Evolutionary conservation across 2,888 invertebrate species (phyloP).

Genomic region (Epirrita christyi): DNA sequence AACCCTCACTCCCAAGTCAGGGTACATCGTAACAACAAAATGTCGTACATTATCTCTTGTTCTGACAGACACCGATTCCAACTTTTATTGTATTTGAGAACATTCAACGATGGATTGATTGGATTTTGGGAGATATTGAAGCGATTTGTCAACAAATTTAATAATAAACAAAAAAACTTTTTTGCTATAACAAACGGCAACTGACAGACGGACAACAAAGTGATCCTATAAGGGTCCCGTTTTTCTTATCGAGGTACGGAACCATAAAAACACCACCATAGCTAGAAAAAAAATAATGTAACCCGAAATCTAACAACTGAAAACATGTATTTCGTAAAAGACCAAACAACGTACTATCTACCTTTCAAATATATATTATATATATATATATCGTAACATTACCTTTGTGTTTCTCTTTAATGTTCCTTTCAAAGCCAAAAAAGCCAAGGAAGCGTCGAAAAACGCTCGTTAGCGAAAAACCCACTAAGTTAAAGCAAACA

Average conservation of each 20-base stretch:
- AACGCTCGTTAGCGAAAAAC: constrained; percentile 53
- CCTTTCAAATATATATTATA: too few relatives aligned
- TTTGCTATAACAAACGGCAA: too few relatives aligned
- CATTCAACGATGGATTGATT: constrained; percentile 34
- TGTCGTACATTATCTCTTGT: constrained; percentile 55
- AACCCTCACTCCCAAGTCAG: constrained; percentile 21
- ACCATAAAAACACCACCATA: too few relatives aligned
- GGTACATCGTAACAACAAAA: constrained; percentile 40
- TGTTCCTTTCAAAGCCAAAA: constrained; percentile 14
- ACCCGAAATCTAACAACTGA: too few relatives aligned
- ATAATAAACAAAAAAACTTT: too few relatives aligned
- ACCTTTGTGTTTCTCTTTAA: constrained; percentile 21
- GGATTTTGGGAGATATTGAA: constrained; percentile 21
- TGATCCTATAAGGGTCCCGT: too few relatives aligned
- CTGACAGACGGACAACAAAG: too few relatives aligned
- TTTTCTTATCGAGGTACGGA: too few relatives aligned
- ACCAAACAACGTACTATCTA: too few relatives aligned
- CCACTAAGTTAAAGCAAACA: constrained; percentile 52
- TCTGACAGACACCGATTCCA: constrained; percentile 44
- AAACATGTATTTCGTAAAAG: too few relatives aligned
- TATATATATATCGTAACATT: constrained; percentile 8
- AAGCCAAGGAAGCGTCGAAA: constrained; percentile 45
- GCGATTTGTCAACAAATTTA: too few relatives aligned
- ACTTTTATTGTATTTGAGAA: constrained; percentile 53
- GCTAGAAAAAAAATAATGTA: too few relatives aligned